Conservation (phyloP, 2,113 vertebrate genomes). For the Myodes glareolus region DNA sequence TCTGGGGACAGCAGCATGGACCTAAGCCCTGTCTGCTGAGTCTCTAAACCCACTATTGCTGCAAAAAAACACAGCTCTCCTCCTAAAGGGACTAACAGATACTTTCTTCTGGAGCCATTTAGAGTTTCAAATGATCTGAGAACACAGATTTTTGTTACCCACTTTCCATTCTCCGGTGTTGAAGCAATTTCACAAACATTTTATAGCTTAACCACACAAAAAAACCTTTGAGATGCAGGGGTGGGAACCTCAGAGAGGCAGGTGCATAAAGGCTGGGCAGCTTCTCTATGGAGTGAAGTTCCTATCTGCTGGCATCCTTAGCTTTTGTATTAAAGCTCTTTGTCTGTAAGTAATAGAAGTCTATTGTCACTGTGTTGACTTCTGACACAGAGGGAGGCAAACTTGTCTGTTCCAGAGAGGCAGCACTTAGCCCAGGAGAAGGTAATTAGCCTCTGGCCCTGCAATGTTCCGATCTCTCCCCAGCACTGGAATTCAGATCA, state of each 20-base stretch:
- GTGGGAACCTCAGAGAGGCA: neutral
- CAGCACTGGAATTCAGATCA: neutral
- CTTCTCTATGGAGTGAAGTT: neutral
- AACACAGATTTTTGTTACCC: neutral
- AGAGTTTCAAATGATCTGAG: neutral
- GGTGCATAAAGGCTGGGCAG: rapidly evolving
- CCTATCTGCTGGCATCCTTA: neutral
- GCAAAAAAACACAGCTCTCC: neutral
- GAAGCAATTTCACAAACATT: no score
- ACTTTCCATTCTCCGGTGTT: no score
- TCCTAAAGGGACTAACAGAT: neutral
- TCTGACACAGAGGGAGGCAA: neutral
- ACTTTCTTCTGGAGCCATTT: neutral
- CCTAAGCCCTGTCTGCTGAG: neutral
- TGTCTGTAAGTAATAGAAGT: no score
- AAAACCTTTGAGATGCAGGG: neutral
- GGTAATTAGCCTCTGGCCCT: neutral
- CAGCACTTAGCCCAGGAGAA: neutral
- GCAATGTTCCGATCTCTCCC: neutral
- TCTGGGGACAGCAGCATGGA: neutral
- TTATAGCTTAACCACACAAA: no score
- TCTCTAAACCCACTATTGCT: neutral
- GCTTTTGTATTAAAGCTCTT: neutral
- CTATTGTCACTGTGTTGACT: neutral
- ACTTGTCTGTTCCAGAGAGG: neutral